These are phyloP conservation scores for Ypsolopha scabrella DNA, from an alignment of 2,888 invertebrate genomes.

Conservation along the genomic window DNA sequence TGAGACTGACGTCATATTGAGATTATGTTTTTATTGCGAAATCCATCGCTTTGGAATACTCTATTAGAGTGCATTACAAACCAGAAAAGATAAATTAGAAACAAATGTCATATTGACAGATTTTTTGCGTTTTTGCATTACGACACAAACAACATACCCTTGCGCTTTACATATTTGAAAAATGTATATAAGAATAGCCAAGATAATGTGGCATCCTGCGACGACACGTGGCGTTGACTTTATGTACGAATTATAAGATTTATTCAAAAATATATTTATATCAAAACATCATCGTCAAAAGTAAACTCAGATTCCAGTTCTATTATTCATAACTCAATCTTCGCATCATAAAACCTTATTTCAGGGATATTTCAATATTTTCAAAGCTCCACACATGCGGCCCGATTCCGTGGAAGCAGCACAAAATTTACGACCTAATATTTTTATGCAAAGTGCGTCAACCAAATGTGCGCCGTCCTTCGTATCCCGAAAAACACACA, in stretches of 20 bases:
- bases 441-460: constrained; percentile 67
- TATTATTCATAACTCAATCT: constrained; percentile 18
- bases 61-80: too few species aligned
- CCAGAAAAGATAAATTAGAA: too few species aligned
- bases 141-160: too few species aligned
- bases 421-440: constrained; percentile 63
- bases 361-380: constrained; percentile 50
- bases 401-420: constrained; percentile 41
- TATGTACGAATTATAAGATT: constrained; percentile 4
- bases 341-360: constrained; percentile 47
- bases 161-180: too few species aligned
- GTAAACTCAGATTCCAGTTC: constrained; percentile 4
- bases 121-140: too few species aligned
- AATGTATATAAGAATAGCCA: too few species aligned
- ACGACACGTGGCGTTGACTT: background rate
- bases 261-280: background rate
- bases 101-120: too few species aligned
- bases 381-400: constrained; percentile 46
- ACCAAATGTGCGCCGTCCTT: constrained; percentile 61
- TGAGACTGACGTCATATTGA: too few species aligned
- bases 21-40: too few species aligned
- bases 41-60: too few species aligned
- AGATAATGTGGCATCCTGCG: too few species aligned
- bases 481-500: constrained; percentile 43
- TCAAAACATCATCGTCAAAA: constrained; percentile 1